Percentiles rank a stretch among this genome's conserved stretches.
phyloP scores from a whole-genome alignment of 1,140 invertebrate genomes.

The Micrasema minimum region DNA sequence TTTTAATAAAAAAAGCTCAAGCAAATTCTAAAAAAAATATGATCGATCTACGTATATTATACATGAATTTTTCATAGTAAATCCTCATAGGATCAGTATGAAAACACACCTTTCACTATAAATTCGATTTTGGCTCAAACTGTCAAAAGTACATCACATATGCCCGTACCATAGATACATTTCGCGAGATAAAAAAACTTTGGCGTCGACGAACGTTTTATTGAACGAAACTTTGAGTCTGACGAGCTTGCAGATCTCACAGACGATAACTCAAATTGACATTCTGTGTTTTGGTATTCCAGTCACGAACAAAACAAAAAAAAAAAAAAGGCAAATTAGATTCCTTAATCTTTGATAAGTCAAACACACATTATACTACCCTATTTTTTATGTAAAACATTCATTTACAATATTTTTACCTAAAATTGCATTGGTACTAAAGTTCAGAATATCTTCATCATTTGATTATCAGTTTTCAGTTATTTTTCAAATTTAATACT shows the following conservation, averaged over 20 bases:
- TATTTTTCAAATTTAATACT: no score
- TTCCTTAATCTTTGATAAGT: no score
- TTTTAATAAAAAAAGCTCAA: no score
- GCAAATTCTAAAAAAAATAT: constrained; percentile 21
- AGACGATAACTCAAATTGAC: constrained; percentile 31
- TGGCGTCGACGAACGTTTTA: constrained; percentile 28
- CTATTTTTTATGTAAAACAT: no score
- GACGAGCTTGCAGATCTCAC: constrained; percentile 33
- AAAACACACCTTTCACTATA: constrained; percentile 28
- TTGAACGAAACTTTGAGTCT: constrained; percentile 28
- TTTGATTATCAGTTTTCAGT: no score
- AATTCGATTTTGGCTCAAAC: constrained; percentile 32
- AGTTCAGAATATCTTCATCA: no score
- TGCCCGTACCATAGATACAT: constrained; percentile 29
- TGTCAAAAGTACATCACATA: constrained; percentile 39
- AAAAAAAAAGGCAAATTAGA: no score
- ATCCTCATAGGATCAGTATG: constrained; percentile 20
- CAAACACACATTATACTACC: no score
- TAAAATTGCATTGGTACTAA: no score
- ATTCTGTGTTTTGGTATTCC: constrained; percentile 17
- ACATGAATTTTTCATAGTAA: constrained; percentile 2
- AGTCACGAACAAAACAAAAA: no score
- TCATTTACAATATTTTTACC: no score
- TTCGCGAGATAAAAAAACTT: constrained; percentile 32
- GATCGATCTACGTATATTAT: constrained; percentile 2